These are phyloP conservation scores for Theretra japonica DNA, from an alignment of 2,888 invertebrate genomes.

Conservation along the genomic window DNA sequence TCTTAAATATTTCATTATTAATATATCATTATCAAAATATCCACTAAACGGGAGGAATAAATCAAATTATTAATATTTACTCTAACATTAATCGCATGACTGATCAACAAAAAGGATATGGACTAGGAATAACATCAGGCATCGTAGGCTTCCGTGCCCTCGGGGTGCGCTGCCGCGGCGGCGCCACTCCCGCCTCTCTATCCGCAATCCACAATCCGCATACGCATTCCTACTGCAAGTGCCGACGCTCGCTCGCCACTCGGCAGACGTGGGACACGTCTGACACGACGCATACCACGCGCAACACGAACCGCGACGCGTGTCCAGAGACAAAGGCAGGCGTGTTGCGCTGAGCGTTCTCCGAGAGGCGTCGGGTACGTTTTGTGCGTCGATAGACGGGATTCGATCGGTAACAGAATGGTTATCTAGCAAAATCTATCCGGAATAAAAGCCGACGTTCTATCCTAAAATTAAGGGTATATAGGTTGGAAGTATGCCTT, in stretches of 20 bases:
- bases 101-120: constrained; percentile 85
- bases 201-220: constrained; percentile 67
- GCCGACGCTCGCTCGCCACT: not conserved
- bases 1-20: constrained; percentile 85
- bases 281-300: constrained; percentile 65
- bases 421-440: constrained; percentile 83
- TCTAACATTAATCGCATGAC: constrained; percentile 85
- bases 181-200: constrained; percentile 60
- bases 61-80: constrained; percentile 84
- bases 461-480: constrained; percentile 81
- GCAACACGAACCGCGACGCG: constrained; percentile 72
- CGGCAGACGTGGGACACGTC: constrained; percentile 56
- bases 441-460: constrained; percentile 83
- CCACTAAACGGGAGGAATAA: constrained; percentile 86
- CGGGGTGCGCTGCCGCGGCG: constrained; percentile 53
- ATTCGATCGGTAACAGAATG: constrained; percentile 74
- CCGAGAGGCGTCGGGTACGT: constrained; percentile 74
- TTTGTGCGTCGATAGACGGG: constrained; percentile 81
- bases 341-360: constrained; percentile 68
- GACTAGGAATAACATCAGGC: constrained; percentile 85
- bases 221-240: not conserved
- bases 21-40: constrained; percentile 86
- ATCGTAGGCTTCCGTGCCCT: constrained; percentile 75
- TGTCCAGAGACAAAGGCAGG: constrained; percentile 62
- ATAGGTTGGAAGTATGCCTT: constrained; percentile 83